phyloP scores from a whole-genome alignment of 2,113 vertebrate genomes.

The Zosterops lateralis region DNA sequence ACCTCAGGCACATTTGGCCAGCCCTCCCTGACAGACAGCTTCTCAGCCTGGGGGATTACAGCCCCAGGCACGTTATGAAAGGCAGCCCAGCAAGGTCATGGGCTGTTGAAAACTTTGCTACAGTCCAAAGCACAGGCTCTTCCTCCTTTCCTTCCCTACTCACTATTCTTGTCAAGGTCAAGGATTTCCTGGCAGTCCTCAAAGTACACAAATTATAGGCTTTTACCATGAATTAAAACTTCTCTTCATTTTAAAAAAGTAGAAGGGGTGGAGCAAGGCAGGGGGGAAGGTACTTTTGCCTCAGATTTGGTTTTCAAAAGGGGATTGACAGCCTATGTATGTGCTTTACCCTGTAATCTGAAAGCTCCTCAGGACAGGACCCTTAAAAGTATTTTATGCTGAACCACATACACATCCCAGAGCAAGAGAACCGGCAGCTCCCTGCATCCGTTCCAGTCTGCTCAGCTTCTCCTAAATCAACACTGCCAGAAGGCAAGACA shows the following conservation, averaged over 20 bases:
- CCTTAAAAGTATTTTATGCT: not conserved
- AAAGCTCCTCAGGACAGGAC: constrained; percentile 8
- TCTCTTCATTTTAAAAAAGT: not conserved
- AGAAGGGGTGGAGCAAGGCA: not conserved
- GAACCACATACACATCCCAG: not conserved
- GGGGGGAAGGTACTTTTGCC: not conserved
- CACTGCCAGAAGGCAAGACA: constrained; percentile 58
- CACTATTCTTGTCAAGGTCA: not conserved
- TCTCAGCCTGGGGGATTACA: not conserved
- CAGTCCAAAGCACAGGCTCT: not conserved
- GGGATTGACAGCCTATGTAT: not conserved
- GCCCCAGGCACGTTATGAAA: not conserved
- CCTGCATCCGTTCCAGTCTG: not conserved
- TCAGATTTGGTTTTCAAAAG: not conserved
- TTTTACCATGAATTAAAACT: not conserved
- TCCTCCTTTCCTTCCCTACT: not conserved
- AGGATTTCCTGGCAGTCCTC: constrained; percentile 14
- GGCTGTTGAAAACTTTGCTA: not conserved
- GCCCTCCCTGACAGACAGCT: not conserved
- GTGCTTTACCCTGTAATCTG: not conserved
- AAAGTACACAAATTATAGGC: not conserved
- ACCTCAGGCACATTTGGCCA: not conserved
- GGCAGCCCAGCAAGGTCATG: not conserved
- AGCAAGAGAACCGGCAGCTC: not conserved
- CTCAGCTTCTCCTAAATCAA: constrained; percentile 49